These are phyloP conservation scores for Adelosebastes latens DNA, from an alignment of 2,797 vertebrate genomes.

Conservation along the genomic window DNA sequence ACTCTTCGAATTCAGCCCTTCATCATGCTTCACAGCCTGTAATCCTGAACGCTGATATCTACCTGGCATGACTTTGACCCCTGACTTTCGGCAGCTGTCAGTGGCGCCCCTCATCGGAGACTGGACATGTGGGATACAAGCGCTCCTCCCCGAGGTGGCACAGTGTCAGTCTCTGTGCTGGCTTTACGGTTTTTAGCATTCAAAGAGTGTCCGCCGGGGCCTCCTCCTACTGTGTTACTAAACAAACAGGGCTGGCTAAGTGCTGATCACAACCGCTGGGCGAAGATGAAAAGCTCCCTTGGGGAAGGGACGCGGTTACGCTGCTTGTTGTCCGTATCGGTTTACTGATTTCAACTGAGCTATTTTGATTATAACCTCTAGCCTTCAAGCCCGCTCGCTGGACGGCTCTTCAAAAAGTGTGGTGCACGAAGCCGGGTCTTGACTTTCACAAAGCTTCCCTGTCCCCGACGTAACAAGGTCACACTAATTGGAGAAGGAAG, in stretches of 20 bases:
- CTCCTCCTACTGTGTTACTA: slow-evolving; percentile 71
- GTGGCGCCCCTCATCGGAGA: slow-evolving; percentile 47
- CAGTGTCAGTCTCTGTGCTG: slow-evolving; percentile 57
- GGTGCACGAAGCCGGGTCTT: slow-evolving; percentile 45
- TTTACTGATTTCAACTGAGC: slow-evolving; percentile 60
- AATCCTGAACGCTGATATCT: slow-evolving; percentile 60
- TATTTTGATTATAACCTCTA: slow-evolving; percentile 76
- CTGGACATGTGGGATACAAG: slow-evolving; percentile 43
- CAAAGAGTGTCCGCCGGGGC: slow-evolving; percentile 69
- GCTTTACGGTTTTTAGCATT: slow-evolving; percentile 74
- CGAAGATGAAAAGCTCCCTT: slow-evolving; percentile 56
- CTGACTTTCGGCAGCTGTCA: slow-evolving; percentile 77
- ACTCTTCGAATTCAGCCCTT: slow-evolving; percentile 22
- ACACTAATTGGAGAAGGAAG: slow-evolving; percentile 81
- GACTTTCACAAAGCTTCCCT: slow-evolving; percentile 64
- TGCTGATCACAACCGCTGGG: slow-evolving; percentile 54
- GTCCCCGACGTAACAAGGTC: slow-evolving; percentile 76
- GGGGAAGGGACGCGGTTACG: slow-evolving; percentile 39
- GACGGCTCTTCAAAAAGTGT: slow-evolving; percentile 46
- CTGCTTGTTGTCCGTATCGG: slow-evolving; percentile 62
- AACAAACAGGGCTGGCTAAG: slow-evolving; percentile 68
- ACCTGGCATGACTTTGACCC: slow-evolving; percentile 74
- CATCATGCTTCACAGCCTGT: slow-evolving; percentile 24
- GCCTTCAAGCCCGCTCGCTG: slow-evolving; percentile 42
- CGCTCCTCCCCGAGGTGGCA: slow-evolving; percentile 51